Percentiles rank a stretch among this genome's conserved stretches.
phyloP scores from a whole-genome alignment of 1,140 invertebrate genomes.

The Eurosta solidaginis region DNA sequence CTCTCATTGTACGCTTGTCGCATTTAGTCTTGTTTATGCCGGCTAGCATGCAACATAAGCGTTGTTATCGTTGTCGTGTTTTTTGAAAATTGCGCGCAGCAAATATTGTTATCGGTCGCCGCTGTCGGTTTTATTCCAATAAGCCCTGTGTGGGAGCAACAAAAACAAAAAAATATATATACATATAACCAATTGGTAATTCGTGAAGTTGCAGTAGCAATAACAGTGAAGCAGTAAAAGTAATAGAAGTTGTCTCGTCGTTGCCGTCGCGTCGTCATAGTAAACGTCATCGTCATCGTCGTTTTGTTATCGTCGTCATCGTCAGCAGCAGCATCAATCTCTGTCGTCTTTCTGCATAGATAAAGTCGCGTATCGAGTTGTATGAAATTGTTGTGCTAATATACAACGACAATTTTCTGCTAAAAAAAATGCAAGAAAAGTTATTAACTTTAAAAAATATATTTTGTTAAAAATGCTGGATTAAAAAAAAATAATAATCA shows the following conservation, averaged over 20 bases:
- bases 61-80: constrained; percentile 29
- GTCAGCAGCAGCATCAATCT: background rate
- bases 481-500: too few relatives aligned
- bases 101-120: constrained; percentile 31
- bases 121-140: too few relatives aligned
- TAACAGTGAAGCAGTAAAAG: background rate
- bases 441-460: background rate
- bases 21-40: constrained; percentile 38
- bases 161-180: too few relatives aligned
- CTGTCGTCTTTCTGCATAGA: background rate
- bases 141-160: too few relatives aligned
- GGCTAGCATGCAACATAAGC: constrained; percentile 36
- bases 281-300: background rate
- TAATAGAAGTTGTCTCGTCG: background rate
- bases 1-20: constrained; percentile 30
- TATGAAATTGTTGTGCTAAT: background rate
- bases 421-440: background rate
- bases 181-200: too few relatives aligned
- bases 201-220: background rate
- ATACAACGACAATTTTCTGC: background rate
- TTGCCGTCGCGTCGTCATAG: background rate
- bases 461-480: too few relatives aligned
- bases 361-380: background rate
- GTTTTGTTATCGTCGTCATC: background rate
- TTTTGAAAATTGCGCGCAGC: constrained; percentile 30